A percentile compares a stretch with the other conserved stretches of the same genome.
Evolutionary conservation across 2,797 vertebrate species (phyloP).

Genomic region (Phataginus tetradactyla): DNA sequence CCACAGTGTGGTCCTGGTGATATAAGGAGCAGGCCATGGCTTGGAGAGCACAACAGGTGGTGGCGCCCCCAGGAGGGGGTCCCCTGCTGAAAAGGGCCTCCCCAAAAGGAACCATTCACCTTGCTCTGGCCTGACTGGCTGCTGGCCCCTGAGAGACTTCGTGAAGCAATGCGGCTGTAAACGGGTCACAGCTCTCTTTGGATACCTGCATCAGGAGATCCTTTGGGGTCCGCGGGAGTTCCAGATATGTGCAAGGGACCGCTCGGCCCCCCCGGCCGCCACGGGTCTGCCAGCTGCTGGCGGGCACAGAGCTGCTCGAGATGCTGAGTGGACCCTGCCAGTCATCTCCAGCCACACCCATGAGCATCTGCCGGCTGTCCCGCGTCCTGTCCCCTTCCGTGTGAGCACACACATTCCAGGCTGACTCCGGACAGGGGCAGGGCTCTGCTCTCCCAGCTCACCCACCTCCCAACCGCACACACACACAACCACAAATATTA

Average conservation of each 20-base stretch:
- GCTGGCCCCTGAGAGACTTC: accelerated
- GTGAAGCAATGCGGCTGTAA: accelerated
- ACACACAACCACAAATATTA: not conserved
- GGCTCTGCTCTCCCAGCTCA: not conserved
- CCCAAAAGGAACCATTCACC: accelerated
- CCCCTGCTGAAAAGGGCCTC: too few species aligned
- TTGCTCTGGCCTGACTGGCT: accelerated
- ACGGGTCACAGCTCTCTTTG: accelerated
- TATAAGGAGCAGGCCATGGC: not conserved
- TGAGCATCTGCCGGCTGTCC: not conserved
- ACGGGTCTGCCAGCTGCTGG: too few species aligned
- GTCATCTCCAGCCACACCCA: not conserved
- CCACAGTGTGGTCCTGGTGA: not conserved
- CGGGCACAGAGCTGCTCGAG: not conserved
- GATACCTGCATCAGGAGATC: accelerated
- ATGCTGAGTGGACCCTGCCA: accelerated
- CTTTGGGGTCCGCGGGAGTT: accelerated
- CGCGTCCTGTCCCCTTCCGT: accelerated
- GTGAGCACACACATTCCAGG: accelerated
- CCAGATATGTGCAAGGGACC: accelerated
- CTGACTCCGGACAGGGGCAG: too few species aligned
- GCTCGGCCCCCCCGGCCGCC: accelerated
- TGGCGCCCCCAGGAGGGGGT: not conserved
- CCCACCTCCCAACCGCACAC: not conserved
- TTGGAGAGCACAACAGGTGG: not conserved